Conservation (phyloP, 1,140 invertebrate genomes). For the Megalopta genalis region DNA sequence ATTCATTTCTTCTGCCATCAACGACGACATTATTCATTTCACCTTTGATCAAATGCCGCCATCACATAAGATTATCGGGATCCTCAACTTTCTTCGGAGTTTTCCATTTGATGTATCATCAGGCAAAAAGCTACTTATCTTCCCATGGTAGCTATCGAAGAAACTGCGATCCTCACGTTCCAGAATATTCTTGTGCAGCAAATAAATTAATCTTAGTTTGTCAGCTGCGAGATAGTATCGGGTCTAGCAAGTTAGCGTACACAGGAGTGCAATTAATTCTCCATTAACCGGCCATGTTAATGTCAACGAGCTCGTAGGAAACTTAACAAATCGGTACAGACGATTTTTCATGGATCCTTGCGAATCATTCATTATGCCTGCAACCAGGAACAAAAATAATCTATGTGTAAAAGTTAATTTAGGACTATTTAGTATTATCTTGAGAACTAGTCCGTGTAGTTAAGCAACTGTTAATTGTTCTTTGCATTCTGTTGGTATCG, state of each 20-base stretch:
- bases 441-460: no score
- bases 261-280: background rate
- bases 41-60: constrained; percentile 21
- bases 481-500: no score
- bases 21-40: constrained; percentile 30
- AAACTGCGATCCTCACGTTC: constrained; percentile 28
- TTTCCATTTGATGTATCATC: constrained; percentile 26
- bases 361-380: background rate
- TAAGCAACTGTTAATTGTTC: no score
- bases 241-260: background rate
- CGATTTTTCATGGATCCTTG: background rate
- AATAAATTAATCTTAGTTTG: constrained; percentile 19
- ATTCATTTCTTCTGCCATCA: constrained; percentile 11
- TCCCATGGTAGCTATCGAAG: constrained; percentile 13
- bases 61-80: constrained; percentile 32
- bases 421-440: no score
- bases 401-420: no score
- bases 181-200: background rate
- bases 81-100: constrained; percentile 34
- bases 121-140: background rate
- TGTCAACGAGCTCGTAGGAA: background rate
- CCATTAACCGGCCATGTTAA: background rate
- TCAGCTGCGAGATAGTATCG: background rate
- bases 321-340: background rate
- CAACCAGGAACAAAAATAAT: no score